Base-by-base conservation (phyloP, 2,113 vertebrate species). In the Monarcha castaneiventris region DNA sequence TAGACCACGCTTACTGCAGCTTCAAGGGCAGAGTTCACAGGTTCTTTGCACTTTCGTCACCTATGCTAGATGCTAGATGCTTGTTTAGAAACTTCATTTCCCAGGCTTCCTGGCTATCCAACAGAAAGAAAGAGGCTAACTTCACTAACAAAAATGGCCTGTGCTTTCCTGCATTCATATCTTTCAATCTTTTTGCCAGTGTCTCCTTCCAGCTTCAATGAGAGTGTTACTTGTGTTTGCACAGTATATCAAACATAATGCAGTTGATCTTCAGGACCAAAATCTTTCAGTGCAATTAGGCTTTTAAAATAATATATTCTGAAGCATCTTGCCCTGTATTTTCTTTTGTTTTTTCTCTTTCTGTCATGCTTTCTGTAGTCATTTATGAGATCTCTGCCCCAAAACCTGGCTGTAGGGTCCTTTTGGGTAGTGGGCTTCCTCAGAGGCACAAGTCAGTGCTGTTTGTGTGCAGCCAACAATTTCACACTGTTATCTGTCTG, bases 1-100 rank as follows among this genome's bases (percentile, higher is more conserved):
- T 6, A 48, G 7, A 35, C 25, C 18, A 35, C 0, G 1, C 15
- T 22, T 78, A 25, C 3, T 58, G 4, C 10, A 58, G 0, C 55
- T 48, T 67, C 59, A 67, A 30, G 18, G 54, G 22, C n/a, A 33
- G 35, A 22, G 15, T 55, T 77, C 13, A 18, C 32, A 19, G 27
- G 21, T 69, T 49, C 39, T 90, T 75, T 79, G 32, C 20, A 22
- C 79, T 92, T 62, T 72, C 29, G 23, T 52, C 19, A 49, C 21
- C 7, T 11, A 39, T 26, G 14, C 51, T 35, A 55, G 33, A 39
- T 26, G 14, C 51, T 35, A 55, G 35, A 20, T 48, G 32, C 21
- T 61, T 35, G 16, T 72, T 86, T 52, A 80, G 63, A 83, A 73
- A 66, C 37, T 51, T 71, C 1, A 20, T 80, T 93, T 84, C 8